A percentile compares a stretch with the other conserved stretches of the same genome.
phyloP scores from a whole-genome alignment of 2,113 vertebrate species.

The Pteropus alecto region DNA sequence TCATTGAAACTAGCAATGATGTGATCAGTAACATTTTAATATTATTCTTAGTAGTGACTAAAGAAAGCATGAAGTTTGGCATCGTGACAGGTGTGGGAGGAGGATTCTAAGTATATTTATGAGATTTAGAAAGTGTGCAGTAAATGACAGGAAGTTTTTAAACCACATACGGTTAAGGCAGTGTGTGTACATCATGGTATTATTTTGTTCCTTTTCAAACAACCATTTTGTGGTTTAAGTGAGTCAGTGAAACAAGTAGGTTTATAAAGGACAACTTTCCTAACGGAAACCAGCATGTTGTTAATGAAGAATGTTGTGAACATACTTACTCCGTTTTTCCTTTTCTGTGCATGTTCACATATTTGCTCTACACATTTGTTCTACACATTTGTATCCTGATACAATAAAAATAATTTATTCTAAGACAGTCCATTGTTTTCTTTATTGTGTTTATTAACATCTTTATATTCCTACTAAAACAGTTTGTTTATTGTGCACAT shows the following conservation, averaged over 20 bases:
- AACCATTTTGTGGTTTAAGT: conserved; percentile 66
- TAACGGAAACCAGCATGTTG: not conserved
- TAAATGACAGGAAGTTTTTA: conserved; percentile 59
- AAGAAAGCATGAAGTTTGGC: not conserved
- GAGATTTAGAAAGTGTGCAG: conserved; percentile 30
- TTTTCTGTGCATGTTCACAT: not conserved
- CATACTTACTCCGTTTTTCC: not conserved
- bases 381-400: not conserved
- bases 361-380: not conserved
- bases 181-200: conserved; percentile 37
- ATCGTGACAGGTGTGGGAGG: conserved; percentile 12
- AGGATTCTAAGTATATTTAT: conserved; percentile 55
- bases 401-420: not conserved
- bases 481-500: not conserved
- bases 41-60: conserved; percentile 29
- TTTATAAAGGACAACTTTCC: conserved; percentile 55
- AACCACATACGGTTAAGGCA: conserved; percentile 45
- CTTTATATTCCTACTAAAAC: not conserved
- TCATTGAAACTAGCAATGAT: not conserved
- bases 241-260: conserved; percentile 58
- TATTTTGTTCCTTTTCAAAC: conserved; percentile 71
- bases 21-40: not conserved
- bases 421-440: not conserved
- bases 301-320: conserved; percentile 12
- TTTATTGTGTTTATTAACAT: not conserved